Conservation (phyloP, 2,888 invertebrate genomes). For the Caenorhabditis sp. region DNA sequence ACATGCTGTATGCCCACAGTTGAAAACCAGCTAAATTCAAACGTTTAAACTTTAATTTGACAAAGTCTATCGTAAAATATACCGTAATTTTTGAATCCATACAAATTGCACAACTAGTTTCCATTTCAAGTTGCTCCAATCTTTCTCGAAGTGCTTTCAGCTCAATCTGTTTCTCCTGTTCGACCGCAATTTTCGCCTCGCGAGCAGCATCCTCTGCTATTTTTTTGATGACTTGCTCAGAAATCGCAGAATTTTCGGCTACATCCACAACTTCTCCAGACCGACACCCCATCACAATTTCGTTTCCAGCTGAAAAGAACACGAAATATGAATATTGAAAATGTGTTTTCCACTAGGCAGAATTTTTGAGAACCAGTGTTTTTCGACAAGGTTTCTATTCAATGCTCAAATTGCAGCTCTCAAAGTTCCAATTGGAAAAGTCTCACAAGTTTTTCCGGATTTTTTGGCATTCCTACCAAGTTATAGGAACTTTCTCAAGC, state of each 20-base stretch:
- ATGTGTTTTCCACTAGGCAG: too few species aligned
- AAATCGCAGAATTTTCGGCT: conserved; percentile 5
- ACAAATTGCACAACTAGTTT: conserved; percentile 48
- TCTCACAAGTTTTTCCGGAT: too few species aligned
- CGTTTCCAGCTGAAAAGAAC: conserved; percentile 28
- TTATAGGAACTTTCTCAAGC: too few species aligned
- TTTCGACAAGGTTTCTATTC: too few species aligned
- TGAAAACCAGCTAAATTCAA: conserved; percentile 33
- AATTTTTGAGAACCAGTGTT: too few species aligned
- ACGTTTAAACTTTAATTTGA: too few species aligned
- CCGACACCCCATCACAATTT: conserved; percentile 33
- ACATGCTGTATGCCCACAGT: conserved; percentile 50
- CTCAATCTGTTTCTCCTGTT: conserved; percentile 47
- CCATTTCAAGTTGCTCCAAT: conserved; percentile 48
- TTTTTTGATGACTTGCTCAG: conserved; percentile 19
- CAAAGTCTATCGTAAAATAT: too few species aligned
- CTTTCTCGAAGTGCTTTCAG: conserved; percentile 34
- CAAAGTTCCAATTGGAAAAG: too few species aligned
- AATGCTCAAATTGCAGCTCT: too few species aligned
- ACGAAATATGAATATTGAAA: too few species aligned
- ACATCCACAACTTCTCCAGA: conserved; percentile 5
- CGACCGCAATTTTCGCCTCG: conserved; percentile 44
- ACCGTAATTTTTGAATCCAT: conserved; percentile 40
- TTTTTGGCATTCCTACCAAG: too few species aligned
- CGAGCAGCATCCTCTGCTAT: conserved; percentile 44